These are phyloP conservation scores for Hybognathus amarus DNA, from an alignment of 2,797 vertebrate species.

Conservation along the genomic window DNA sequence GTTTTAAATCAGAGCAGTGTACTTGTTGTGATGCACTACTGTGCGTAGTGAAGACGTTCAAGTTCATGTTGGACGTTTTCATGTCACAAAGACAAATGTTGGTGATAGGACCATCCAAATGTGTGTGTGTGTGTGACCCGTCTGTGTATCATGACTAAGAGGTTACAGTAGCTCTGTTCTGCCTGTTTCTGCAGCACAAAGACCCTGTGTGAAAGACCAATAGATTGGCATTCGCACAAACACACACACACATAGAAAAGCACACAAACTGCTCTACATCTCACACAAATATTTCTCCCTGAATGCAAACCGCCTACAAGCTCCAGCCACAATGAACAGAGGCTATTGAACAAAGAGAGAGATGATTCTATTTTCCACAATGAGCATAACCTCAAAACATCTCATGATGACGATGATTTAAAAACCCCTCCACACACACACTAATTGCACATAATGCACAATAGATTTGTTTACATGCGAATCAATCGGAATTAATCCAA, in stretches of 20 bases:
- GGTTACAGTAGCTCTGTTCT: constrained; percentile 73
- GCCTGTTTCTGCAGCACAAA: constrained; percentile 72
- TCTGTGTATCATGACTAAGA: constrained; percentile 59
- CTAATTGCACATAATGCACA: constrained; percentile 5
- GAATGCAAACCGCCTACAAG: constrained; percentile 71
- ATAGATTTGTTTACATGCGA: background rate
- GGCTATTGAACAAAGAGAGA: constrained; percentile 42
- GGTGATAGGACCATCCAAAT: constrained; percentile 36
- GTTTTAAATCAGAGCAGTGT: background rate
- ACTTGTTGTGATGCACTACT: constrained; percentile 13
- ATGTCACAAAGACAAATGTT: constrained; percentile 44
- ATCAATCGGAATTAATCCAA: background rate
- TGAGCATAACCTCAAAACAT: constrained; percentile 47
- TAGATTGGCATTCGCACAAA: constrained; percentile 11
- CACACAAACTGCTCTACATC: constrained; percentile 69
- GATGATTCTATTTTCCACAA: constrained; percentile 16
- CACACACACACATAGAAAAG: background rate
- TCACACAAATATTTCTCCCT: constrained; percentile 77
- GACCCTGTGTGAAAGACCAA: constrained; percentile 71
- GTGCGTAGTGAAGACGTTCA: constrained; percentile 4
- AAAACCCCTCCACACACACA: constrained; percentile 5
- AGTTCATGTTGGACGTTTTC: constrained; percentile 30
- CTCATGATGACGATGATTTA: constrained; percentile 24
- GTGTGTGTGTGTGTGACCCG: constrained; percentile 48
- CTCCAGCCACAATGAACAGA: constrained; percentile 52